phyloP scores from a whole-genome alignment of 2,797 vertebrate genomes.

The Hoplostethus atlanticus region DNA sequence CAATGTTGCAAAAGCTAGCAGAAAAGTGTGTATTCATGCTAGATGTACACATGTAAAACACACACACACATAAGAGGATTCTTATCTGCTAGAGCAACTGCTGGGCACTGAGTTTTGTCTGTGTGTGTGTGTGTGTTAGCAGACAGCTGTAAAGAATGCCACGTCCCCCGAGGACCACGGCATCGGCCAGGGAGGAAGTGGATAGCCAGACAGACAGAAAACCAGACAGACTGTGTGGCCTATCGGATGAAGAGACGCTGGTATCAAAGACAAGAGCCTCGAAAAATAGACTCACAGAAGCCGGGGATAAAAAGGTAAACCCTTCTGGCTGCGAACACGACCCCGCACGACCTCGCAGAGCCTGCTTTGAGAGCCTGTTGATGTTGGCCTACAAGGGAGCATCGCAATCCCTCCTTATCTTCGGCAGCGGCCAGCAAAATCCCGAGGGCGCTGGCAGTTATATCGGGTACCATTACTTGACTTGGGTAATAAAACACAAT shows the following conservation, averaged over 20 bases:
- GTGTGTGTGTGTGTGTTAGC: conserved; percentile 17
- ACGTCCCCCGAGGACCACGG: conserved; percentile 26
- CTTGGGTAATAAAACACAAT: neutral
- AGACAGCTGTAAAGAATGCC: conserved; percentile 52
- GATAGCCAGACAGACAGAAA: conserved; percentile 19
- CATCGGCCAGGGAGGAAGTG: neutral
- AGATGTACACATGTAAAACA: neutral
- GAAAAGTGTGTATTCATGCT: conserved; percentile 32
- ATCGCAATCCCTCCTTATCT: conserved; percentile 12
- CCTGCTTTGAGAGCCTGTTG: conserved; percentile 12
- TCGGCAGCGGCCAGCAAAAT: conserved; percentile 13
- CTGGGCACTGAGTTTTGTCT: conserved; percentile 21
- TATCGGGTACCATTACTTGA: neutral
- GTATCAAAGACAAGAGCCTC: conserved; percentile 4
- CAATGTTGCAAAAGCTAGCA: conserved; percentile 25
- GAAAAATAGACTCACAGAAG: conserved; percentile 1
- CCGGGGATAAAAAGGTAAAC: neutral
- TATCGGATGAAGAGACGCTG: conserved; percentile 5
- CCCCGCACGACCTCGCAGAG: conserved; percentile 25
- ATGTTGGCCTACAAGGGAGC: conserved; percentile 15
- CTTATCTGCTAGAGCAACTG: conserved; percentile 48
- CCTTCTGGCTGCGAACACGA: conserved; percentile 22
- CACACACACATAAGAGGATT: conserved; percentile 34
- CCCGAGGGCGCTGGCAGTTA: neutral
- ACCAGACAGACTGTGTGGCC: neutral